Evolutionary conservation across 2,888 invertebrate genomes (phyloP), one percentile per base, ranked within the genome.

Genomic region (Eubasilissa splendida): DNA sequence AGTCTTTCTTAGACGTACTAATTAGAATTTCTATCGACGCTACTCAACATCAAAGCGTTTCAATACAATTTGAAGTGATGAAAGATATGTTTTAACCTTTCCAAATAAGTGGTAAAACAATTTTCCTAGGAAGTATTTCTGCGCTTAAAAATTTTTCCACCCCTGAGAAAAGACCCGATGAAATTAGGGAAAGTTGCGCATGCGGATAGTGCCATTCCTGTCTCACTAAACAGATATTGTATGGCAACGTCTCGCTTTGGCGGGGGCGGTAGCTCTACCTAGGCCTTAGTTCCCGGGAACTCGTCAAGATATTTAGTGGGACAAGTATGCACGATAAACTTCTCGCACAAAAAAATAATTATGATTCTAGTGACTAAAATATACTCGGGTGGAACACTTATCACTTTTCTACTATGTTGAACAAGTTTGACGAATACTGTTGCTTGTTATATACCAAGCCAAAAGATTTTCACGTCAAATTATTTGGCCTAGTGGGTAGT

Each of bases 191-290:
- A 68, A 60, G 50, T 78, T 73, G 78, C 78, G 78, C 73, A 73
- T 60, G 73, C 60, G 71, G 73, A 56, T 78, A 63, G 14, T 53
- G 31, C 54, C 68, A 50, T 74, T 68, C 56, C 73, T 14, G 33
- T 82, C 70, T 9, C 52, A 12, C 75, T 7, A 10, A 22, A 22
- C n/a, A 4, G 9, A 7, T 10, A 22, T 59, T 53, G 60, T 56
- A 82, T 77, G 54, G 59, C 60, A 31, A 14, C 10, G 31, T 77
- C 83, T 52, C 79, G 31, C 22, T 77, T 65, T 65, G 70, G 83
- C 83, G 83, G 82, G 83, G 83, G 83, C 73, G 83, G 83, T 83
- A 83, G 83, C 83, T 83, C 77, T 83, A 77, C 80, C 83, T 83
- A 83, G 83, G 83, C 79, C 76, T 59, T 77, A 66, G 79, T 80